Evolutionary conservation across 2,113 vertebrate species (phyloP).

Genomic region (Aleadryas rufinucha): DNA sequence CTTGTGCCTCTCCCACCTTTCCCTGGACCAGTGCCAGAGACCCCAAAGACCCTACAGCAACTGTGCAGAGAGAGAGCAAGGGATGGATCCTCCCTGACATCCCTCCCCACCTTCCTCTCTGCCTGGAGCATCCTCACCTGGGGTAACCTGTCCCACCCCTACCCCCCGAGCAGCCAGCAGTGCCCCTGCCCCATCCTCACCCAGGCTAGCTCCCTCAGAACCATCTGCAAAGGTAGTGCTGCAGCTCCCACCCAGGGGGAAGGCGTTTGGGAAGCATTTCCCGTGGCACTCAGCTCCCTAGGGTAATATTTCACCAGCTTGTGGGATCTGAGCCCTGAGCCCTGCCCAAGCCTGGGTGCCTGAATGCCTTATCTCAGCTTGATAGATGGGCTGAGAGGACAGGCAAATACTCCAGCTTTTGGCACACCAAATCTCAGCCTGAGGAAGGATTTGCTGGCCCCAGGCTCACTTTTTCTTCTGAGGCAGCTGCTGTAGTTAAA

Average conservation of each 20-base stretch:
- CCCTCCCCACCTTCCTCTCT: not conserved
- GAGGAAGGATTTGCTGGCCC: not conserved
- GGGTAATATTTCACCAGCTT: not conserved
- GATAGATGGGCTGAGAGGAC: accelerated
- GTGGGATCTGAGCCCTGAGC: not conserved
- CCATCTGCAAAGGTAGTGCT: accelerated
- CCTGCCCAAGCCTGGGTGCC: not conserved
- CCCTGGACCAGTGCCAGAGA: not conserved
- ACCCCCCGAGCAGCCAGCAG: not conserved
- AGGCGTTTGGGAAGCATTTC: not conserved
- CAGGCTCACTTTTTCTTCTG: accelerated
- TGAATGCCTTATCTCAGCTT: accelerated
- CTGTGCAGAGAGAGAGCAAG: not conserved
- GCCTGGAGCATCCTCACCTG: not conserved
- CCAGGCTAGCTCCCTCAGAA: not conserved
- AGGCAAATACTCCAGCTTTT: not conserved
- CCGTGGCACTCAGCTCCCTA: accelerated
- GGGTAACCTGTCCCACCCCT: not conserved
- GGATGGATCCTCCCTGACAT: not conserved
- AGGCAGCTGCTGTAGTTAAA: not conserved
- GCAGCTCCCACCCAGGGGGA: not conserved
- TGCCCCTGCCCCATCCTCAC: not conserved
- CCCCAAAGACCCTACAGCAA: not conserved
- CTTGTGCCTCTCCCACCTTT: not conserved
- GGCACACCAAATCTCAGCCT: accelerated